Conservation (phyloP, 2,888 invertebrate species). For the Zygothrica quintamaculata region DNA sequence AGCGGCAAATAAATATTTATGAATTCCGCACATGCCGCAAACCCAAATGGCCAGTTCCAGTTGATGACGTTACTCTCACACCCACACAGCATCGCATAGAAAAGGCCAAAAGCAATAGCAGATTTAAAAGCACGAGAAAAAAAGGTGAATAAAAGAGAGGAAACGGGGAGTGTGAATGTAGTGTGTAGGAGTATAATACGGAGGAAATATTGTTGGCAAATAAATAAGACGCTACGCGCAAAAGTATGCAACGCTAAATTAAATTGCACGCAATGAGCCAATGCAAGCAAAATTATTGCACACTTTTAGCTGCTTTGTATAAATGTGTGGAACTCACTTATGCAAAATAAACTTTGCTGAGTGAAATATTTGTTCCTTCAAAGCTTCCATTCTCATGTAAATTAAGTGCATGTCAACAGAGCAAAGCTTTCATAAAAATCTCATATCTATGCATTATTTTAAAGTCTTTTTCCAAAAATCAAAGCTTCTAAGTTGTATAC, state of each 20-base stretch:
- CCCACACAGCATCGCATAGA: constrained; percentile 19
- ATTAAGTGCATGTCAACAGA: no score
- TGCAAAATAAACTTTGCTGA: no score
- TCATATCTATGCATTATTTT: no score
- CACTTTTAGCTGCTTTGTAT: constrained; percentile 34
- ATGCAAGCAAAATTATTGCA: constrained; percentile 18
- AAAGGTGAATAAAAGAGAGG: constrained; percentile 1
- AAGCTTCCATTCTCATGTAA: no score
- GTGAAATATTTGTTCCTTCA: not conserved
- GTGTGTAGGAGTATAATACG: constrained; percentile 1
- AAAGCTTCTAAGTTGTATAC: no score
- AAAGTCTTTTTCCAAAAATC: no score
- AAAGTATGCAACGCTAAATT: constrained; percentile 58
- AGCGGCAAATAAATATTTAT: constrained; percentile 71
- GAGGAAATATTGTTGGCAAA: constrained; percentile 19
- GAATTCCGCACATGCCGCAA: constrained; percentile 63
- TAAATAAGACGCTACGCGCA: constrained; percentile 28
- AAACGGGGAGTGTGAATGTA: not conserved
- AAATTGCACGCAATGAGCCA: not conserved
- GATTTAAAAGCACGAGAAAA: no score
- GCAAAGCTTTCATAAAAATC: no score
- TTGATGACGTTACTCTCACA: constrained; percentile 62
- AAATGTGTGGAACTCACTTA: constrained; percentile 21
- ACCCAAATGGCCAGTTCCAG: constrained; percentile 55
- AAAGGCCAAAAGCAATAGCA: not conserved